Base-by-base conservation (phyloP, 2,888 invertebrate genomes). In the Phaedon cochleariae region DNA sequence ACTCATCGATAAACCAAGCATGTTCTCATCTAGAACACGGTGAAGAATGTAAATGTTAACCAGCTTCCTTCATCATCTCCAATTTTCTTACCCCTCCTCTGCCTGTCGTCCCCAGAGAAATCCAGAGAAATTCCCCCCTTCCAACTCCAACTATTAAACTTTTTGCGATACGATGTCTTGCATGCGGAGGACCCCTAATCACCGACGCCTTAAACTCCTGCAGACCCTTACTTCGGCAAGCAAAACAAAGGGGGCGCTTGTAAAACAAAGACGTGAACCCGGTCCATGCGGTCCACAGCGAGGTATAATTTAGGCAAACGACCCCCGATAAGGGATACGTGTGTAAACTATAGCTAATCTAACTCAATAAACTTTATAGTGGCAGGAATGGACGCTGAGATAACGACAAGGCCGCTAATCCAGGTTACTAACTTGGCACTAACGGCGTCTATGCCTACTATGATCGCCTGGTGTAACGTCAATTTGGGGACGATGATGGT, bases 291-390 rank as follows among this genome's bases (percentile, higher is more conserved):
- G 69, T 67, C 59, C 71, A 72, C 67, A 64, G 59, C 73, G 79
- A 74, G 75, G 79, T 80, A 81, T 81, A 82, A 82, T 82, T 82
- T 82, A 81, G 80, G 81, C 80, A 81, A 82, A 83, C 81, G 82
- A 81, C 77, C 80, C 77, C 80, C 78, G 84, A 84, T 83, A 83
- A 84, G 83, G 76, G 78, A 78, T 82, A 83, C 82, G 83, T 83
- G 82, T 83, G 82, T 84, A 83, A 84, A 83, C 83, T 84, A 83
- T 82, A 79, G 83, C 82, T 83, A 84, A 84, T 84, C 84, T 84
- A 83, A 83, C 83, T 83, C 83, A 83, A 84, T 84, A 84, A 84
- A 84, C 79, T 84, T 84, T 84, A 84, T 84, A 84, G 83, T 84
- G 83, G 83, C 83, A 83, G 82, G 82, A 83, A 83, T 82, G 83